Conservation (phyloP, 2,797 vertebrate genomes). For the Neosalanx taihuensis region DNA sequence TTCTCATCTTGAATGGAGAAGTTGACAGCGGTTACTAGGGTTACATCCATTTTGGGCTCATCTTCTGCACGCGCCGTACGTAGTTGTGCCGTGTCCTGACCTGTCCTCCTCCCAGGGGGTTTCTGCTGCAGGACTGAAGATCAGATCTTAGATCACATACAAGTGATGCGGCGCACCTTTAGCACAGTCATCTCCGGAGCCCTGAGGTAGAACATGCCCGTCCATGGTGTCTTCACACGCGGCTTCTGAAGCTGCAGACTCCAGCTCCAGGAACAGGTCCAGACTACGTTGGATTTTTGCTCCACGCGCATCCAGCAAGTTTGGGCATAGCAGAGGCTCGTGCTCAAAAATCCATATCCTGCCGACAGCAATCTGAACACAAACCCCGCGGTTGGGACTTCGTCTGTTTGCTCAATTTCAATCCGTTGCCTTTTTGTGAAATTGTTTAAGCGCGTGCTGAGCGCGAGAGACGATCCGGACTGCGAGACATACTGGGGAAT, state of each 20-base stretch:
- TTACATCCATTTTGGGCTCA: constrained; percentile 69
- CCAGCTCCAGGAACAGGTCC: constrained; percentile 8
- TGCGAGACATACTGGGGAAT: constrained; percentile 17
- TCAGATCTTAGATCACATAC: neutral
- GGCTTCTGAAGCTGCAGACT: constrained; percentile 14
- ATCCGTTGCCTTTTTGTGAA: constrained; percentile 8
- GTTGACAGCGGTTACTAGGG: constrained; percentile 57
- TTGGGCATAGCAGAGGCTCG: neutral
- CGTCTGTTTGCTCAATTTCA: too few species aligned
- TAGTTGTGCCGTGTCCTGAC: constrained; percentile 34
- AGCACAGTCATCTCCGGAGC: constrained; percentile 17
- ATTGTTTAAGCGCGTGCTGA: constrained; percentile 2
- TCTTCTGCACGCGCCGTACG: constrained; percentile 51
- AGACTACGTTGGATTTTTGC: neutral
- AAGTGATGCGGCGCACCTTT: constrained; percentile 40
- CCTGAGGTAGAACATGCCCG: constrained; percentile 4
- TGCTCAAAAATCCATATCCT: neutral
- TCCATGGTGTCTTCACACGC: neutral
- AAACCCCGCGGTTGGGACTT: neutral
- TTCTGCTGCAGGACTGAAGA: constrained; percentile 7
- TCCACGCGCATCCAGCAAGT: constrained; percentile 14
- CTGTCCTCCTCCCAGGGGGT: constrained; percentile 17
- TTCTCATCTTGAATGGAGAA: constrained; percentile 62
- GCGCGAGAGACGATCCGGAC: constrained; percentile 14
- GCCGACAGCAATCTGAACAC: neutral